These are phyloP conservation scores for Numida meleagris DNA, from an alignment of 2,113 vertebrate species.

Conservation along the genomic window DNA sequence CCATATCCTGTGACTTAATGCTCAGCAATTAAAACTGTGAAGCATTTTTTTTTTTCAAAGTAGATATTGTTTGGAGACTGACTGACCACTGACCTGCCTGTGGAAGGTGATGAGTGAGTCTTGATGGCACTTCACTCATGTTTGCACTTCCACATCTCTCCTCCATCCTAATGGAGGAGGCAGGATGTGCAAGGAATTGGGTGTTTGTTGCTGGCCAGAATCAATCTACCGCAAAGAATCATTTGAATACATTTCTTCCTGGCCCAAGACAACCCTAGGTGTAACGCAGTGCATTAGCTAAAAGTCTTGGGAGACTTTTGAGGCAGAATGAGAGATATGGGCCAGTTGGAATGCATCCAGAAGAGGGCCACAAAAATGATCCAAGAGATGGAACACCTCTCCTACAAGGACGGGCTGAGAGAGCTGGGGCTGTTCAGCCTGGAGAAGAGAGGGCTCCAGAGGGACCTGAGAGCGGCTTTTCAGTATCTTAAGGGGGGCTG, in stretches of 20 bases:
- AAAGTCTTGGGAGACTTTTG: background rate
- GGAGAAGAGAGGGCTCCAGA: too few species aligned
- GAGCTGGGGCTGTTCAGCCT: too few species aligned
- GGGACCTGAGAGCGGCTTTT: too few species aligned
- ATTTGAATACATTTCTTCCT: background rate
- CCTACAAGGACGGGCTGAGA: too few species aligned
- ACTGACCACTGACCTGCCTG: background rate
- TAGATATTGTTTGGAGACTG: background rate
- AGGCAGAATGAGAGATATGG: background rate
- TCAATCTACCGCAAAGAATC: background rate
- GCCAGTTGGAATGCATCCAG: too few species aligned
- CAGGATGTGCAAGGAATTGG: fast-evolving
- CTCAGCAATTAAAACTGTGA: background rate
- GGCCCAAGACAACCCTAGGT: background rate
- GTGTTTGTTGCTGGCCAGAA: background rate
- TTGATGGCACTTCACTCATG: background rate
- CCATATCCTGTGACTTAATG: fast-evolving
- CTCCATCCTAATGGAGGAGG: too few species aligned
- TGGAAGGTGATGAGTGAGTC: background rate
- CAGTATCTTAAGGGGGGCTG: too few species aligned
- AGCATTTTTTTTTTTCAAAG: background rate
- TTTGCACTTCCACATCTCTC: background rate
- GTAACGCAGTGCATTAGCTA: background rate
- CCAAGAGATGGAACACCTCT: too few species aligned
- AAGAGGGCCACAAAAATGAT: too few species aligned